Base-by-base conservation (phyloP, 2,888 invertebrate genomes). In the Melinaea menophilus region DNA sequence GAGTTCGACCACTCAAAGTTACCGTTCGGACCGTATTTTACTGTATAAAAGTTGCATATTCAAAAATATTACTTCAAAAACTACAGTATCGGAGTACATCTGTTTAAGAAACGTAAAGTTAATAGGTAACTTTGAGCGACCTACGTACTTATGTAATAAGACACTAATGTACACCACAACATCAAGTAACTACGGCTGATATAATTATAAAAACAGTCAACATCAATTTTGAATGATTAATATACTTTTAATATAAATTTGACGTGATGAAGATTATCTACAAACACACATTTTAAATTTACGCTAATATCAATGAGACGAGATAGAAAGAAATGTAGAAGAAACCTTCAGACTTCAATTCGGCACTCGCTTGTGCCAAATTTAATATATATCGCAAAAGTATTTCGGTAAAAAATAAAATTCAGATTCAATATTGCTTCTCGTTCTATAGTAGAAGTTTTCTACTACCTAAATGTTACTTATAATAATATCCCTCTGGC, bases 201-300 rank as follows among this genome's bases (percentile, higher is more conserved):
- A 89, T 88, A 88, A 87, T 89, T 89, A 89, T 90, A 88, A 91
- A 88, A 91, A 91, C 91, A 91, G 90, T 91, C 91, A 91, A 91
- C 91, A 91, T 90, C 90, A 86, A 91, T 88, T 90, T 88, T 79
- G 88, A 88, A 90, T 91, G 87, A 84, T 88, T 78, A 84, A 80
- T 84, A 81, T 83, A 84, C 81, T 75, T 82, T 83, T 84, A 81
- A 82, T 82, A 85, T 87, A 86, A 85, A 84, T 87, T 88, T 88
- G 84, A 86, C 82, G 75, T 86, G 86, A 86, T 85, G 84, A 87
- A 85, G 84, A 89, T 88, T 88, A 89, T 89, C 86, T 90, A 90
- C 89, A 89, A 80, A 85, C 85, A 86, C 85, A 86, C 84, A 85
- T 78, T 79, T 77, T 78, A 73, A 79, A 75, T 63, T 70, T 71